Percentiles rank a stretch among this genome's conserved stretches.
Conservation (phyloP, 2,888 invertebrate species). For the Cephus pulcher region DNA sequence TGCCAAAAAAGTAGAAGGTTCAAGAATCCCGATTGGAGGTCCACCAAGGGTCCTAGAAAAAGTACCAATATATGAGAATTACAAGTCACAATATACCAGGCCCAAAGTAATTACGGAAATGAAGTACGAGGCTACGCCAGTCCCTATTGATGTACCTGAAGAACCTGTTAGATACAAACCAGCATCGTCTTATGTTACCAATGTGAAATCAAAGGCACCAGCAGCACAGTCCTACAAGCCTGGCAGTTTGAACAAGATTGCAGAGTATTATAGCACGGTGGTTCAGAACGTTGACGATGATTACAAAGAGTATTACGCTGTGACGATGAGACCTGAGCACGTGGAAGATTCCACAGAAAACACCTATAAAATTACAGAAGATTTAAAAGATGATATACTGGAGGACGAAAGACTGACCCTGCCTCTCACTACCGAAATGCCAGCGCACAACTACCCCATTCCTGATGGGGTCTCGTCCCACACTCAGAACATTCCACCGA, state of each 20-base stretch:
- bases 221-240: conserved; percentile 20
- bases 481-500: conserved; percentile 34
- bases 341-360: conserved; percentile 27
- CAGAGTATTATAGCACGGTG: conserved; percentile 53
- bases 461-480: conserved; percentile 32
- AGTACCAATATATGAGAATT: conserved; percentile 23
- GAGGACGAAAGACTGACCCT: conserved; percentile 41
- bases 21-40: conserved; percentile 29
- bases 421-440: conserved; percentile 36
- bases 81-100: conserved; percentile 33
- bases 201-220: conserved; percentile 24
- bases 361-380: conserved; percentile 47
- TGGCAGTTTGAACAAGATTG: conserved; percentile 35
- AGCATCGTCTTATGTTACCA: conserved; percentile 29
- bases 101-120: conserved; percentile 58
- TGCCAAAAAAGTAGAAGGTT: conserved; percentile 64
- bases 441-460: conserved; percentile 35
- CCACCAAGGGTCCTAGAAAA: conserved; percentile 16
- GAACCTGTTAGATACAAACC: conserved; percentile 27
- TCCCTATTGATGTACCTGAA: conserved; percentile 30
- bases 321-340: conserved; percentile 6
- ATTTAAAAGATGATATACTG: conserved; percentile 39
- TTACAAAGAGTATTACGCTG: not conserved
- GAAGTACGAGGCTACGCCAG: conserved; percentile 52
- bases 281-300: conserved; percentile 44